Base-by-base conservation (phyloP, 2,113 vertebrate species). In the Carassius auratus region DNA sequence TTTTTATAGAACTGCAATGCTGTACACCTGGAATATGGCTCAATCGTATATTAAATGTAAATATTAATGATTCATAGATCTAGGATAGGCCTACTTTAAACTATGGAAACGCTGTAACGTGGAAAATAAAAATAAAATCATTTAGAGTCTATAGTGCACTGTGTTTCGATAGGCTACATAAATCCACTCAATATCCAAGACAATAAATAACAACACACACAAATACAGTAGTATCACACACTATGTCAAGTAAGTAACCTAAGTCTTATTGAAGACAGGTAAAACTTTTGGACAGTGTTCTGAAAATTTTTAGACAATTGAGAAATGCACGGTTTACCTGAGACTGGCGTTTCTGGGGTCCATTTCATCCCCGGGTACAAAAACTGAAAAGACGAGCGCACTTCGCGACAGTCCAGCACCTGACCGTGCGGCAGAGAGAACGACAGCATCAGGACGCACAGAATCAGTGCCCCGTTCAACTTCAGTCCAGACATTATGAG, bases 321-420 rank as follows among this genome's bases (percentile, higher is more conserved):
- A 26, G 26, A 75, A 15, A 6, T 9, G 15, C 36, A 73, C 30
- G 9, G 45, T 78, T 92, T 95, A 96, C 95, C 95, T 93, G 94
- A 92, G 77, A 95, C 94, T 0, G 95, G 94, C 30, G 64, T 92
- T 84, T 95, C 94, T 33, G 94, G 94, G 81, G 94, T 93, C 94
- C 93, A 94, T 90, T 94, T 96, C 89, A 93, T 93, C 12, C 94
- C 94, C 4, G 95, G 94, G 76, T 95, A 92, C 26, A 95, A 91
- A 38, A 91, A 88, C 87, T 95, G 94, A 77, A 96, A 95, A 30
- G 92, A 92, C 0, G 93, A 84, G 84, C 94, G 94, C 85, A 95
- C 93, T 89, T 94, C 93, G 69, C 92, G 93, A 91, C 95, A 96
- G 91, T 91, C 92, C 55, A 92, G 94, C 81, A 90, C 86, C 89